phyloP scores from a whole-genome alignment of 2,888 invertebrate genomes.

The Drosophila mimetica region DNA sequence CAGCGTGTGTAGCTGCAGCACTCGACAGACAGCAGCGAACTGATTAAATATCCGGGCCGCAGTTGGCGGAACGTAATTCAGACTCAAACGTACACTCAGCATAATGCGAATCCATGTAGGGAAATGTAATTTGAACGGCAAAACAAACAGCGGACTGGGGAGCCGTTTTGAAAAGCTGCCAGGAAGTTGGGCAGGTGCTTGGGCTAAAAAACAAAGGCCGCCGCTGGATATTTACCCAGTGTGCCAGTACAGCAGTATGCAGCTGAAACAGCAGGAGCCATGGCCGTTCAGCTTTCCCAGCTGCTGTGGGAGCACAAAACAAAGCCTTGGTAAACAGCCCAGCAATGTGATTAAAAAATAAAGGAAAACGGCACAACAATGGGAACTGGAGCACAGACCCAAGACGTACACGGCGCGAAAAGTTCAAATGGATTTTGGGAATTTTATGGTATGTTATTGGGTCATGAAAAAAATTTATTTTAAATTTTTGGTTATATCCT shows the following conservation, averaged over 20 bases:
- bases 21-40: conserved; percentile 47
- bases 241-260: conserved; percentile 31
- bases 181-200: conserved; percentile 49
- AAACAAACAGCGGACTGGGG: conserved; percentile 62
- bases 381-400: conserved; percentile 36
- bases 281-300: background rate
- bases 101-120: conserved; percentile 62
- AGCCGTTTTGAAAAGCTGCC: conserved; percentile 19
- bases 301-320: conserved; percentile 27
- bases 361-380: conserved; percentile 43
- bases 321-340: conserved; percentile 49
- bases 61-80: conserved; percentile 41
- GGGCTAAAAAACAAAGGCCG: conserved; percentile 66
- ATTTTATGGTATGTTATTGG: background rate
- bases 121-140: conserved; percentile 76
- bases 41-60: conserved; percentile 77
- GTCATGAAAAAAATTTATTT: background rate
- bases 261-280: conserved; percentile 10
- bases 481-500: too few relatives aligned
- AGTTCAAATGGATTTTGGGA: background rate
- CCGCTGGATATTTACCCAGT: conserved; percentile 49
- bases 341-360: conserved; percentile 57
- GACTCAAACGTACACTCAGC: conserved; percentile 46
- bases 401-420: conserved; percentile 1
- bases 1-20: conserved; percentile 38